These are phyloP conservation scores for Origma solitaria DNA, from an alignment of 2,113 vertebrate genomes.

Conservation along the genomic window DNA sequence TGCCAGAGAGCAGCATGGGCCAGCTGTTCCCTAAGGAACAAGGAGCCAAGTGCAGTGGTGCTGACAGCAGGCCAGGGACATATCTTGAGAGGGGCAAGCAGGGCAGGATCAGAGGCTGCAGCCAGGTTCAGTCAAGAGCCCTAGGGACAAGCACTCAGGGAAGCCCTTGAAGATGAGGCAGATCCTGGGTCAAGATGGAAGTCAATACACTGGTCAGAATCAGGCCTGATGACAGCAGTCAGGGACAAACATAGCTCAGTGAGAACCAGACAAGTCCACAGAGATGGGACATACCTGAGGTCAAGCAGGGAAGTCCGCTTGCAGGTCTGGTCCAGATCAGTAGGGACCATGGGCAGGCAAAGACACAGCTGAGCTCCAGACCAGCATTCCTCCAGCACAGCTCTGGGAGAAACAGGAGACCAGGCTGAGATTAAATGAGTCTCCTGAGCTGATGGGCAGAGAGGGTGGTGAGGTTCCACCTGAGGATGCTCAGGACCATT, in stretches of 20 bases:
- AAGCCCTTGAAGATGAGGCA: background rate
- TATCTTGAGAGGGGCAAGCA: background rate
- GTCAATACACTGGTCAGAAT: background rate
- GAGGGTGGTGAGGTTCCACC: background rate
- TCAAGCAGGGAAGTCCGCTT: background rate
- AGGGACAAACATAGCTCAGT: background rate
- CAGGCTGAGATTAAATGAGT: background rate
- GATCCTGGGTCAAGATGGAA: background rate
- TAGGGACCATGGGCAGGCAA: rapidly evolving
- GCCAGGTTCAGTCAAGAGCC: background rate
- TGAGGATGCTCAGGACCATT: background rate
- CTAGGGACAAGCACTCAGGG: background rate
- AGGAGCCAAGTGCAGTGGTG: background rate
- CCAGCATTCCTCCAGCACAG: background rate
- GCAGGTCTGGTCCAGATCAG: background rate
- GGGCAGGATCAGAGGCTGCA: background rate
- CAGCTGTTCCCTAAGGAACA: background rate
- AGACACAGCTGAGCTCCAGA: background rate
- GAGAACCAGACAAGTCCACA: background rate
- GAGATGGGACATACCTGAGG: rapidly evolving
- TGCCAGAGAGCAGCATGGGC: background rate
- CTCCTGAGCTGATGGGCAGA: background rate
- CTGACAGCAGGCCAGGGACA: background rate
- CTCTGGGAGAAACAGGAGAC: rapidly evolving
- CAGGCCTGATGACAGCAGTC: background rate